Evolutionary conservation across 2,888 invertebrate species (phyloP).

Genomic region (Ophraella communa): DNA sequence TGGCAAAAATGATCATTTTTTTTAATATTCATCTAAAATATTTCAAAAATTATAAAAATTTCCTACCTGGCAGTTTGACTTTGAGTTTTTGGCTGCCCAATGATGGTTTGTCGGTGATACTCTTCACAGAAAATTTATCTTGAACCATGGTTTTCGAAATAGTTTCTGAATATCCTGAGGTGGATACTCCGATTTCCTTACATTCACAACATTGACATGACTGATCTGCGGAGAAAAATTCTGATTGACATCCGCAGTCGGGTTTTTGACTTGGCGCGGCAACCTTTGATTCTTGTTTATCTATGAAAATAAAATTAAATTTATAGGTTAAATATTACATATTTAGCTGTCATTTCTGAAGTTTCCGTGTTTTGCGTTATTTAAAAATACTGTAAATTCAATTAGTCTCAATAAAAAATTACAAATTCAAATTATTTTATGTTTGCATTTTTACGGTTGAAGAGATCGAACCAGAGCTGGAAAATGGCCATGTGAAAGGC

Average conservation of each 20-base stretch:
- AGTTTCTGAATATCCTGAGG: constrained; percentile 42
- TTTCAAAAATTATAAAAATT: no score
- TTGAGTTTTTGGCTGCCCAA: no score
- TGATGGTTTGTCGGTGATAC: constrained; percentile 2
- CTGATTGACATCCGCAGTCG: constrained; percentile 45
- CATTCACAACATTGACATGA: constrained; percentile 49
- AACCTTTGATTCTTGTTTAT: constrained; percentile 21
- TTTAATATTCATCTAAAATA: no score
- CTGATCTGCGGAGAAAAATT: constrained; percentile 39
- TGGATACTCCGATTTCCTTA: constrained; percentile 44
- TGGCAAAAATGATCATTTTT: no score
- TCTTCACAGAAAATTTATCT: constrained; percentile 29
- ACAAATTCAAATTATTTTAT: no score
- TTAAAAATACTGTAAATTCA: no score
- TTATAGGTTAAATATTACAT: neutral
- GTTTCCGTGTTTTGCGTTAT: no score
- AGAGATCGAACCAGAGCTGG: no score
- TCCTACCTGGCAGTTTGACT: no score
- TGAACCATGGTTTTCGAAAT: constrained; percentile 38
- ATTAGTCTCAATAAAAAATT: no score
- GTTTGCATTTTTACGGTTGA: no score
- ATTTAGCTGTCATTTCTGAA: neutral
- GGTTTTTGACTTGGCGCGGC: constrained; percentile 31
- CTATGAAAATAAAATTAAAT: neutral
- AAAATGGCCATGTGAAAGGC: no score